Percentiles rank a stretch among this genome's conserved stretches.
These are phyloP conservation scores for Anoplopoma fimbria DNA, from an alignment of 2,113 vertebrate species.

Conservation along the genomic window DNA sequence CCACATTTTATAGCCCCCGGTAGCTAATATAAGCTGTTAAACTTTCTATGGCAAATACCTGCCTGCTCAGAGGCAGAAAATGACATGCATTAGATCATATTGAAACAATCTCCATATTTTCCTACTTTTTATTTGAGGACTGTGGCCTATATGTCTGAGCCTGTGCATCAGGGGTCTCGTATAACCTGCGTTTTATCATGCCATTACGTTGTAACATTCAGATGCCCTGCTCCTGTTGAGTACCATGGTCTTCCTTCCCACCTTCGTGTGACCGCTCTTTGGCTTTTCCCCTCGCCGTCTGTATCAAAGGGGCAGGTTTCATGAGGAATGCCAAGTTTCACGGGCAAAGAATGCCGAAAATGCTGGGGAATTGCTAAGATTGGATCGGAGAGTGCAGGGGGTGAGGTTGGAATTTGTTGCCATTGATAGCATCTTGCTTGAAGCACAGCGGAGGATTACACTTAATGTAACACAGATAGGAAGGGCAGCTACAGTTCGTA, in stretches of 20 bases:
- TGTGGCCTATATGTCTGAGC: slow-evolving; percentile 67
- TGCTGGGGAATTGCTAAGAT: slow-evolving; percentile 52
- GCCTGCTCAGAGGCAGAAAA: slow-evolving; percentile 49
- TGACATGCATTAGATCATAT: slow-evolving; percentile 65
- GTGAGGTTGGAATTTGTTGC: slow-evolving; percentile 56
- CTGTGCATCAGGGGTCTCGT: slow-evolving; percentile 44
- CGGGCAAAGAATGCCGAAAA: slow-evolving; percentile 68
- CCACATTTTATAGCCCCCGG: slow-evolving; percentile 54
- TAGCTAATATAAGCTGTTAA: slow-evolving; percentile 60
- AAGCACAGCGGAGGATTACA: slow-evolving; percentile 14
- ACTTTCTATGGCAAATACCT: slow-evolving; percentile 63
- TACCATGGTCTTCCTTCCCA: slow-evolving; percentile 25
- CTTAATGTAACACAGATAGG: slow-evolving; percentile 19
- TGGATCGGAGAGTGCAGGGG: slow-evolving; percentile 46
- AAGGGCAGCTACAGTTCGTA: background rate
- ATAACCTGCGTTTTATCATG: slow-evolving; percentile 56
- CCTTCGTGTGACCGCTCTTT: slow-evolving; percentile 42
- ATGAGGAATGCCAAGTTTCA: slow-evolving; percentile 43
- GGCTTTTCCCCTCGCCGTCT: slow-evolving; percentile 43
- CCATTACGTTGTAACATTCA: slow-evolving; percentile 52
- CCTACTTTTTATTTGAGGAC: slow-evolving; percentile 62
- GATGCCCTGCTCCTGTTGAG: slow-evolving; percentile 52
- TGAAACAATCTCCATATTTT: slow-evolving; percentile 70
- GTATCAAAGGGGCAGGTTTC: slow-evolving; percentile 56
- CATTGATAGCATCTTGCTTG: slow-evolving; percentile 43